Base-by-base conservation (phyloP, 53 echinoderm and acorn worm genomes). In the Zoroaster sp. region DNA sequence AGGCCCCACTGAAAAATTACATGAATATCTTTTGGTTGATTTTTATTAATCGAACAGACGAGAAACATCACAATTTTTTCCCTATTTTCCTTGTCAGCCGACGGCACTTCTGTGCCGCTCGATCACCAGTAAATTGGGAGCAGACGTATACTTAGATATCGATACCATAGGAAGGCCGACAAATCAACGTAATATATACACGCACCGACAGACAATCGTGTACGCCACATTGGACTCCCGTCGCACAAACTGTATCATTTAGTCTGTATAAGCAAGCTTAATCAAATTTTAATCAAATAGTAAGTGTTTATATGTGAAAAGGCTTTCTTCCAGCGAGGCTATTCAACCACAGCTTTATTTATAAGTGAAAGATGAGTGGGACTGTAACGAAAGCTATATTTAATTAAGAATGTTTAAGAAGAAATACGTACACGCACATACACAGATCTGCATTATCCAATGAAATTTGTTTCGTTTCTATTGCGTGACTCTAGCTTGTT, bases 281-380 rank as follows among this genome's bases (percentile, higher is more conserved):
- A 71, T 85, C 72, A 66, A 85, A 85, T 85, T 45, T 69, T 69
- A 70, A 85, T 85, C 85, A 85, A 85, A 66, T 85, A 69, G 69
- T 47, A 47, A 71, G 85, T 85, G 70, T 85, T 85, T 85, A 71
- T 66, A 28, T 67, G 45, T 66, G 2, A 46, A 35, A 66, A 28
- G 38, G 65, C n/a, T 9, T 79, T 63, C 21, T 79, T 28, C 12
- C 21, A 37, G 35, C 17, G 15, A 7, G 1, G 47, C 44, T 43
- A 14, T 4, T 31, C 8, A 39, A 69, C 17, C 34, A 17, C 14
- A 17, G 70, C 5, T 69, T 69, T 17, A 69, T 36, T 17, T 14
- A 33, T 69, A 69, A 35, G 15, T 33, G 70, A 35, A 17, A 69
- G 33, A 46, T 8, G 6, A 46, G 6, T 46, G 46, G 12, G 46